Base-by-base conservation (phyloP, 2,113 vertebrate species). In the Osmerus mordax region DNA sequence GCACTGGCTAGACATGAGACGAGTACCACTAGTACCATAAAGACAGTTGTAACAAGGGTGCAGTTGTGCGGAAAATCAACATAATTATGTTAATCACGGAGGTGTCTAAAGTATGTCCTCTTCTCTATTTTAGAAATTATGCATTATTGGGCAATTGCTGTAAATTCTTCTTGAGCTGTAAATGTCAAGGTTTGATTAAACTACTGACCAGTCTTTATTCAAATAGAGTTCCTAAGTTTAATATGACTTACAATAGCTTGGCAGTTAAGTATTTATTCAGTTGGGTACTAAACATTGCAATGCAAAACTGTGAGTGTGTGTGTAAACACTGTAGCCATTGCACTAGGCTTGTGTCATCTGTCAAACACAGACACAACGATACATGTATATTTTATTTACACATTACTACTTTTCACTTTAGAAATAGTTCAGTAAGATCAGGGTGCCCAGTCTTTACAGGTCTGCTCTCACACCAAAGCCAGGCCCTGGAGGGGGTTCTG, bases 381-480 rank as follows among this genome's bases (percentile, higher is more conserved):
- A 87, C 56, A 87, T 80, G 67, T 84, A 83, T 71, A 85, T 29
- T 91, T 91, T 91, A 91, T 91, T 91, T 90, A 91, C 89, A 90
- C 75, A 85, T 72, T 79, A 62, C 71, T 78, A 73, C 13, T 62
- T 79, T 81, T 77, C 61, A 53, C 36, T 83, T 78, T 69, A 71
- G 79, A 76, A 71, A 74, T 36, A 47, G 74, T 61, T 56, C 67
- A 60, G 52, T 77, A 77, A 78, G 73, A 21, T 71, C 65, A 23
- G 65, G 67, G 66, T 72, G 81, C 71, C 69, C 65, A 21, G 28
- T 59, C 53, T 70, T 91, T 89, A 99, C 83, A 99, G 92, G 77
- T 96, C 97, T 28, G 93, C 13, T 90, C 95, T 93, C 41, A 99
- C 93, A 78, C 96, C 95, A 78, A 99, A 94, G 14, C 97, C 97